A percentile compares a stretch with the other conserved stretches of the same genome.
These are phyloP conservation scores for Aptenodytes forsteri DNA, from an alignment of 2,113 vertebrate species.

Conservation along the genomic window DNA sequence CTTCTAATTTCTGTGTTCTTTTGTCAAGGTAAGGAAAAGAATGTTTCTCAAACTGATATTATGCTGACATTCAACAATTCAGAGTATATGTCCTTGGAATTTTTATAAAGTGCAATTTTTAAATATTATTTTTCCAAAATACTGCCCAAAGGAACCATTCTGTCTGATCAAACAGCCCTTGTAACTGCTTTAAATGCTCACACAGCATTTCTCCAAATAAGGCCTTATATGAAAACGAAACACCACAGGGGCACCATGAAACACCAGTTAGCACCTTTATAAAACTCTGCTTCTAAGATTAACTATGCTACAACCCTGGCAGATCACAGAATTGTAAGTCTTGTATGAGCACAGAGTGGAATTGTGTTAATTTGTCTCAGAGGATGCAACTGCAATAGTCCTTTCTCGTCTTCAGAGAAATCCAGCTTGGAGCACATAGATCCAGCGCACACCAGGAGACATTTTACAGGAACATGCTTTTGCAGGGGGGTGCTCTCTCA, in stretches of 20 bases:
- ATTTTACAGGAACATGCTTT: not conserved
- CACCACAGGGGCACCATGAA: slow-evolving; percentile 41
- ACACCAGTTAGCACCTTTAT: slow-evolving; percentile 60
- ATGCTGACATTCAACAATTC: not conserved
- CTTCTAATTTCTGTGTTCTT: not conserved
- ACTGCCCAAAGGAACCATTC: slow-evolving; percentile 35
- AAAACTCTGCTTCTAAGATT: slow-evolving; percentile 47
- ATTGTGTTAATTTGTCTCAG: slow-evolving; percentile 51
- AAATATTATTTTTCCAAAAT: slow-evolving; percentile 57
- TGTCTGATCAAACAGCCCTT: slow-evolving; percentile 44
- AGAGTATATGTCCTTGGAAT: not conserved
- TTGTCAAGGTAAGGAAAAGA: not conserved
- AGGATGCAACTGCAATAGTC: slow-evolving; percentile 3
- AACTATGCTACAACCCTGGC: slow-evolving; percentile 42
- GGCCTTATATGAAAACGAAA: slow-evolving; percentile 9
- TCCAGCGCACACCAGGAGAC: not conserved
- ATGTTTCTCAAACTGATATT: not conserved
- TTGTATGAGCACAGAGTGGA: not conserved
- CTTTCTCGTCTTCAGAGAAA: slow-evolving; percentile 26
- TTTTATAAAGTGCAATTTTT: slow-evolving; percentile 50
- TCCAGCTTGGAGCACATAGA: not conserved
- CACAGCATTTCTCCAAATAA: slow-evolving; percentile 48
- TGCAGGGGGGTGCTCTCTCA: not conserved
- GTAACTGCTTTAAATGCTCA: slow-evolving; percentile 41
- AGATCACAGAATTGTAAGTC: slow-evolving; percentile 37